phyloP scores from a whole-genome alignment of 2,888 invertebrate genomes.

The Aelia acuminata region DNA sequence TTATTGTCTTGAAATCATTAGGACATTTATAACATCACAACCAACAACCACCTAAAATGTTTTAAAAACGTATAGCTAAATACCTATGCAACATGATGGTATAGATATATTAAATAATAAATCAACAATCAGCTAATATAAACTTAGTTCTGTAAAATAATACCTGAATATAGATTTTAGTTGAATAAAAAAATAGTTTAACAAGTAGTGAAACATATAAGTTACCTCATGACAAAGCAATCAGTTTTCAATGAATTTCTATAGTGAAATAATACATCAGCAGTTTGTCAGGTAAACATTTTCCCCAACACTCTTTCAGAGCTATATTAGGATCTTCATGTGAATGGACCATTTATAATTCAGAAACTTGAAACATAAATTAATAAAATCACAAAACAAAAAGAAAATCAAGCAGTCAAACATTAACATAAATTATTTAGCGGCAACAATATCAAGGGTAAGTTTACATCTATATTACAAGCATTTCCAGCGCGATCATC shows the following conservation, averaged over 20 bases:
- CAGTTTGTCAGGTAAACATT: conserved; percentile 43
- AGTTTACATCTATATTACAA: not conserved
- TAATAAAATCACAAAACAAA: not conserved
- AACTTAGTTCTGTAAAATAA: not conserved
- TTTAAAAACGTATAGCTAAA: not conserved
- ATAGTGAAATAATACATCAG: not conserved
- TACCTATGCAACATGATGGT: not conserved
- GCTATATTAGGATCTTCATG: not conserved
- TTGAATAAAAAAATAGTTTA: not conserved
- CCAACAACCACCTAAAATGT: conserved; percentile 9
- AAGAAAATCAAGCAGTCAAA: not conserved
- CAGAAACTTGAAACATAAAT: not conserved
- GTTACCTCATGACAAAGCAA: conserved; percentile 16
- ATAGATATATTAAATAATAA: not conserved
- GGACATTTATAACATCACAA: not conserved
- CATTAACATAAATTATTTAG: conserved; percentile 33
- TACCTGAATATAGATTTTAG: no score
- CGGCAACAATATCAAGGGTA: conserved; percentile 25
- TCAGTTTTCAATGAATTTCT: not conserved
- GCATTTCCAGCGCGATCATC: not conserved
- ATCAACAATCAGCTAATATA: not conserved
- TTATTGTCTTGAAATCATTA: conserved; percentile 27
- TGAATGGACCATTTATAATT: not conserved
- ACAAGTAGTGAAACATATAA: not conserved
- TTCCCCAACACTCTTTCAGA: not conserved